These are phyloP conservation scores for Protonemura montana DNA, from an alignment of 2,888 invertebrate genomes.

Conservation along the genomic window DNA sequence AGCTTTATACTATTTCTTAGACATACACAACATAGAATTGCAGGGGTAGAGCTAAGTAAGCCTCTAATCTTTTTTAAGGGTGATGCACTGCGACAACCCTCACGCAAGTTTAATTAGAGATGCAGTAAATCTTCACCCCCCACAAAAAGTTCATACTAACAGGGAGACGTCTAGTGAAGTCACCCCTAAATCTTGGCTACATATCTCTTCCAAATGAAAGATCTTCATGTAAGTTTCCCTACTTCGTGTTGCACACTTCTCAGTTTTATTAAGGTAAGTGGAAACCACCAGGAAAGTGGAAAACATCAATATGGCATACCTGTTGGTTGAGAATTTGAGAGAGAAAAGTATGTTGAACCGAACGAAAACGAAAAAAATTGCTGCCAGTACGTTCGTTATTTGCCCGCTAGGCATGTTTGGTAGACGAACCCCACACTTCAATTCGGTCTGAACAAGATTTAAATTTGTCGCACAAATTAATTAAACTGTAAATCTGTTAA, in stretches of 20 bases:
- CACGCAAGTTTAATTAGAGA: neutral
- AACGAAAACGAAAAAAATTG: too few relatives aligned
- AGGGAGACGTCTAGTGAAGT: neutral
- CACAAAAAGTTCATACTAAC: neutral
- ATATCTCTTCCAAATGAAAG: neutral
- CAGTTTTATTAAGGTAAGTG: neutral
- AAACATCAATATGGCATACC: neutral
- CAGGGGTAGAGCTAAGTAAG: neutral
- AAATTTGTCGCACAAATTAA: neutral
- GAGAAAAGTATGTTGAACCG: neutral
- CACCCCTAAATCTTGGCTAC: neutral
- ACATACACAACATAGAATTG: too few relatives aligned
- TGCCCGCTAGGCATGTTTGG: neutral
- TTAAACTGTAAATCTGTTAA: neutral
- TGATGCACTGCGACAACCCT: neutral
- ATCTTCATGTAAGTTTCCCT: neutral
- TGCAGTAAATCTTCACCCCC: slow-evolving; percentile 3
- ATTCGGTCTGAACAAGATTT: neutral
- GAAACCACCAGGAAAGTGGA: neutral
- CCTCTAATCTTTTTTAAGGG: neutral
- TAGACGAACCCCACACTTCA: neutral
- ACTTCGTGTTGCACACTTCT: neutral
- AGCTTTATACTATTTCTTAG: too few relatives aligned
- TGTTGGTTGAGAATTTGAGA: neutral
- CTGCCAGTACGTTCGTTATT: neutral